Conservation (phyloP, 2,113 vertebrate genomes). For the Cacatua alba region DNA sequence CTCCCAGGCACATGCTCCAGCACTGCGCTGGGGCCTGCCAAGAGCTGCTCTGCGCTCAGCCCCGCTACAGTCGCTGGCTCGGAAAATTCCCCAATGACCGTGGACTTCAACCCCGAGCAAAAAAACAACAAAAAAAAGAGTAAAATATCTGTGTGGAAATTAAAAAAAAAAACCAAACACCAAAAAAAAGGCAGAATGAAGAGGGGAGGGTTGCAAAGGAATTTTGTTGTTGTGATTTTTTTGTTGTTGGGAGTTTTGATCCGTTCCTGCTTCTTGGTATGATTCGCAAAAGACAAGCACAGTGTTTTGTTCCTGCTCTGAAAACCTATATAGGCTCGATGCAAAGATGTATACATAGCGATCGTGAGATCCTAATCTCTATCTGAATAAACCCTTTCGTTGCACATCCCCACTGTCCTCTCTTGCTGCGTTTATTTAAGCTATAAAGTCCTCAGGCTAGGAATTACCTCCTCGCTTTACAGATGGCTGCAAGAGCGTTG, state of each 20-base stretch:
- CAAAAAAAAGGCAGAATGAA: not conserved
- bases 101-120: not conserved
- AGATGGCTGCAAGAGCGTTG: slow-evolving; percentile 20
- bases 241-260: not conserved
- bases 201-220: not conserved
- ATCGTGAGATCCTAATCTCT: not conserved
- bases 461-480: slow-evolving; percentile 29
- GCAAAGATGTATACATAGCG: not conserved
- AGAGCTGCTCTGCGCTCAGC: not conserved
- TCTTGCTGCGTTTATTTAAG: not conserved
- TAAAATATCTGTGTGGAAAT: not conserved
- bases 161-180: not conserved
- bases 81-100: not conserved
- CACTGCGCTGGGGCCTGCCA: not conserved
- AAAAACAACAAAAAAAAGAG: no score
- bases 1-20: slow-evolving; percentile 2
- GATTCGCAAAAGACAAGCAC: not conserved
- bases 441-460: slow-evolving; percentile 26
- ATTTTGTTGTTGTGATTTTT: not conserved
- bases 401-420: not conserved
- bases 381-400: not conserved
- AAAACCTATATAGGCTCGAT: not conserved
- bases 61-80: not conserved
- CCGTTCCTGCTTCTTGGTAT: not conserved
- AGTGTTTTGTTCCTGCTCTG: slow-evolving; percentile 25